A percentile compares a stretch with the other conserved stretches of the same genome.
These are phyloP conservation scores for Orthosia cruda DNA, from an alignment of 2,888 invertebrate genomes.

Conservation along the genomic window DNA sequence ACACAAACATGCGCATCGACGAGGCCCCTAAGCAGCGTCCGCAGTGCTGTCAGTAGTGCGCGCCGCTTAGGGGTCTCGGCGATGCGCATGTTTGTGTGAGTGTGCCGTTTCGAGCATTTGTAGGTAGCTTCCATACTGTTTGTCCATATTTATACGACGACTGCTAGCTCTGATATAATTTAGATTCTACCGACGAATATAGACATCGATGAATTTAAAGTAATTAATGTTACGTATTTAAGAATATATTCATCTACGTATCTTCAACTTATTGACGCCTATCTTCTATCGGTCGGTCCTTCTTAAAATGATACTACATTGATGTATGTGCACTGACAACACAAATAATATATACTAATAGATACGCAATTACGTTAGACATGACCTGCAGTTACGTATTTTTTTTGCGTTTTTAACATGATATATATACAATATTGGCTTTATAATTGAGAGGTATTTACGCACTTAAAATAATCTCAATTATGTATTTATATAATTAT, in stretches of 20 bases:
- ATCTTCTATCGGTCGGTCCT: background rate
- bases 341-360: slow-evolving; percentile 28
- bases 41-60: no score
- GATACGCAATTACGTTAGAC: slow-evolving; percentile 31
- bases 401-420: slow-evolving; percentile 32
- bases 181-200: slow-evolving; percentile 25
- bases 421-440: slow-evolving; percentile 39
- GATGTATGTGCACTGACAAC: slow-evolving; percentile 4
- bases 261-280: slow-evolving; percentile 6
- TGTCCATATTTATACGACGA: no score
- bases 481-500: slow-evolving; percentile 39
- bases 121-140: no score
- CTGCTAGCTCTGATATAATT: slow-evolving; percentile 15
- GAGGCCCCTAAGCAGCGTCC: no score
- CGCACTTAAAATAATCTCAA: slow-evolving; percentile 54
- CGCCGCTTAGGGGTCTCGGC: no score
- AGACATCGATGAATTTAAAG: slow-evolving; percentile 12
- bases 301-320: slow-evolving; percentile 10
- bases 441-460: slow-evolving; percentile 32
- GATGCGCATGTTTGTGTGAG: no score
- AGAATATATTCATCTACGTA: slow-evolving; percentile 25
- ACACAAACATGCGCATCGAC: no score
- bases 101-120: no score
- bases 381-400: slow-evolving; percentile 60
- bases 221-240: slow-evolving; percentile 36